Conservation (phyloP, 2,888 invertebrate genomes). For the Abrostola triplasia region DNA sequence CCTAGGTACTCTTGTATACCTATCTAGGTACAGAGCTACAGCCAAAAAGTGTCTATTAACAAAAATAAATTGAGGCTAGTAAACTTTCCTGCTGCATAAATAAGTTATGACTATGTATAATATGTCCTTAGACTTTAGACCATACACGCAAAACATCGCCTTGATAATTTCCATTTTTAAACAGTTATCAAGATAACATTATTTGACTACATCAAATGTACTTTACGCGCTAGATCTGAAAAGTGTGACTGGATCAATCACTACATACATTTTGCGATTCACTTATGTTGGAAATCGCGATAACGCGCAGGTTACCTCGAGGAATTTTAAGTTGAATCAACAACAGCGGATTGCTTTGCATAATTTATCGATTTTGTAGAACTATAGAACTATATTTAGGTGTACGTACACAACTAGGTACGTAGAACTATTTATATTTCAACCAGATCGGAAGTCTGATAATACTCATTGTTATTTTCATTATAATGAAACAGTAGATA, state of each 20-base stretch:
- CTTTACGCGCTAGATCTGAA: too few relatives aligned
- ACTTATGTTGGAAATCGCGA: background rate
- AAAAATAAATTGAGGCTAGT: too few relatives aligned
- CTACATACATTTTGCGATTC: background rate
- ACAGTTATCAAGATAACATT: too few relatives aligned
- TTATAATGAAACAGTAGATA: background rate
- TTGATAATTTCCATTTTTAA: too few relatives aligned
- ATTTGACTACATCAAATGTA: too few relatives aligned
- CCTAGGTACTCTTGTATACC: too few relatives aligned
- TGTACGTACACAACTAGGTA: conserved; percentile 8
- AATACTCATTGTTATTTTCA: conserved; percentile 12
- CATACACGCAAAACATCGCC: too few relatives aligned
- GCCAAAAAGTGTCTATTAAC: too few relatives aligned
- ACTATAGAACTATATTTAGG: conserved; percentile 16
- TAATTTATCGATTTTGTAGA: conserved; percentile 7
- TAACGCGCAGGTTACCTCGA: background rate
- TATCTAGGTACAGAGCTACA: too few relatives aligned
- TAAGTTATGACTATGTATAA: too few relatives aligned
- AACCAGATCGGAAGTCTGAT: conserved; percentile 28
- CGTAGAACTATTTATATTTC: conserved; percentile 24
- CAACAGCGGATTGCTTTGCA: conserved; percentile 12
- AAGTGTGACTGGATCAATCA: background rate
- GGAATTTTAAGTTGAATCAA: conserved; percentile 9
- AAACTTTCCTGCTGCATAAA: too few relatives aligned
- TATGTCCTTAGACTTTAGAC: too few relatives aligned